These are phyloP conservation scores for Drosophila nr. perissopoda DNA, from an alignment of 2,888 invertebrate genomes.

Conservation along the genomic window DNA sequence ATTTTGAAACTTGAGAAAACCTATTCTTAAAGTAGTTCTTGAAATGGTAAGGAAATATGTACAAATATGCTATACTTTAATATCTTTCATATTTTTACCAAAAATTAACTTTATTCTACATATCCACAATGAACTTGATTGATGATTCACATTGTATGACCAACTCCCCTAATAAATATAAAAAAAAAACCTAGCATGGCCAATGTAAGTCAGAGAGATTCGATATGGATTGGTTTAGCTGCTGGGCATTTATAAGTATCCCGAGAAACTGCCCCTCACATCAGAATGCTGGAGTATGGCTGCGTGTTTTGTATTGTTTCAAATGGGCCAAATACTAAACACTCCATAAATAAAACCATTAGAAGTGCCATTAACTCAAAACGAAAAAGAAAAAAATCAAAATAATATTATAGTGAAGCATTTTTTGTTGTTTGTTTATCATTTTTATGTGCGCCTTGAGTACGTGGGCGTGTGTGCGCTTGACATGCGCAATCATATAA, in stretches of 20 bases:
- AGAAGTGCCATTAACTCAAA: conserved; percentile 60
- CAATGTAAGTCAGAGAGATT: conserved; percentile 35
- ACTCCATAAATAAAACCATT: conserved; percentile 82
- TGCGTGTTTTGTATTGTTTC: conserved; percentile 66
- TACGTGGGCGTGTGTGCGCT: conserved; percentile 69
- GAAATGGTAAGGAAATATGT: background rate
- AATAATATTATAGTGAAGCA: conserved; percentile 58
- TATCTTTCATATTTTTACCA: background rate
- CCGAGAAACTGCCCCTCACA: conserved; percentile 29
- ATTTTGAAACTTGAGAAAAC: background rate
- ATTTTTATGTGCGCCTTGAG: conserved; percentile 69
- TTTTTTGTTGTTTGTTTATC: conserved; percentile 65
- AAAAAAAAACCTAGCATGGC: conserved; percentile 16
- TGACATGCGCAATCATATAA: conserved; percentile 70
- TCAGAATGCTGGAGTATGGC: conserved; percentile 40
- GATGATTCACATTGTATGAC: conserved; percentile 60
- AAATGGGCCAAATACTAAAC: conserved; percentile 75
- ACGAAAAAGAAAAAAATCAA: conserved; percentile 35
- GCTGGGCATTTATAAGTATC: conserved; percentile 43
- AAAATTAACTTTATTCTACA: background rate
- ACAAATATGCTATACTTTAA: background rate
- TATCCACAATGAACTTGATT: conserved; percentile 72
- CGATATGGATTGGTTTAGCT: conserved; percentile 55
- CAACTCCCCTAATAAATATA: conserved; percentile 5
- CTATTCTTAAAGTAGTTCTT: background rate